Conservation (phyloP, 2,888 invertebrate species). For the Drosophila subquinaria region DNA sequence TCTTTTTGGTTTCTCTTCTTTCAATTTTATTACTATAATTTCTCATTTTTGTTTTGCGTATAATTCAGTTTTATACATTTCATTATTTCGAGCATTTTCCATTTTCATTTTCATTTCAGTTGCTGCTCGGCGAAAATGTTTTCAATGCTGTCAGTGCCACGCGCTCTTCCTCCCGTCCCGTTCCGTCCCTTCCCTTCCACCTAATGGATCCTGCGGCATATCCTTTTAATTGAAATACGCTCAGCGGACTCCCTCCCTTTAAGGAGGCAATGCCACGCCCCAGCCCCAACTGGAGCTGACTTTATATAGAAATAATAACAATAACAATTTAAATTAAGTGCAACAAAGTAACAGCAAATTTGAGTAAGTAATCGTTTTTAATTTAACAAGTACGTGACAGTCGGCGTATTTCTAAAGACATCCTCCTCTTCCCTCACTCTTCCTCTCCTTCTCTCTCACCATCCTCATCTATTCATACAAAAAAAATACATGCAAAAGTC, state of each 20-base stretch:
- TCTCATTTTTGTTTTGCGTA: conserved; percentile 51
- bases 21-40: conserved; percentile 31
- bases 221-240: conserved; percentile 77
- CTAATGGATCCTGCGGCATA: conserved; percentile 63
- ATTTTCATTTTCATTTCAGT: conserved; percentile 50
- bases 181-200: neutral
- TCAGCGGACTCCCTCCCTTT: conserved; percentile 11
- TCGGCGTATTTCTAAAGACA: conserved; percentile 38
- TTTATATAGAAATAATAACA: conserved; percentile 78
- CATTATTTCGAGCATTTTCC: conserved; percentile 56
- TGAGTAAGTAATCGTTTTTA: conserved; percentile 78
- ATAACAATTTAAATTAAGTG: conserved; percentile 79
- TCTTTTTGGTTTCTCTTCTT: conserved; percentile 12
- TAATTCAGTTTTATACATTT: conserved; percentile 63
- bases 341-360: conserved; percentile 64
- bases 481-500: conserved; percentile 37
- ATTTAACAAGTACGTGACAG: conserved; percentile 79
- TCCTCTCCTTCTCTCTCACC: no score
- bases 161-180: conserved; percentile 19
- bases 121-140: conserved; percentile 37
- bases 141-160: conserved; percentile 69
- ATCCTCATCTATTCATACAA: neutral
- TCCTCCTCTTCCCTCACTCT: no score
- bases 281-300: conserved; percentile 43
- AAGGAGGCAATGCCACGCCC: neutral